Evolutionary conservation across 30 jellyfish, hydroid and myxozoan genomes (phyloP), one percentile per base, ranked within the genome.

Genomic region (Mastigias papua): DNA sequence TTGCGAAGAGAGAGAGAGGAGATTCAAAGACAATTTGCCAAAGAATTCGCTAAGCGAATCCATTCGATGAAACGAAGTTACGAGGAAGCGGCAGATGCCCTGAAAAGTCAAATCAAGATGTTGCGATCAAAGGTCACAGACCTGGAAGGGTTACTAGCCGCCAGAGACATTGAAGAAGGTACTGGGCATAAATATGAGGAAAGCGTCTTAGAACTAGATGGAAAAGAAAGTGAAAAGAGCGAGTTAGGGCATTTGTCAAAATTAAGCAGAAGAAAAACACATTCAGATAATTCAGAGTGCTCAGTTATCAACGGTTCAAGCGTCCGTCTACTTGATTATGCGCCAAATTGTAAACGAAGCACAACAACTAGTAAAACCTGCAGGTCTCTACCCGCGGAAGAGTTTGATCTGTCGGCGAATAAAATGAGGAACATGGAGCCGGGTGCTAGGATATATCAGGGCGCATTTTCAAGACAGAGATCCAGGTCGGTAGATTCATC

Each of bases 81-180:
- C 97, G 98, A 95, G 69, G 91, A 86, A 69, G 99, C 92, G 61
- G 87, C 89, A n/a, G 88, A 73, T 20, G 96, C 92, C 61, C 68
- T 95, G 64, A 90, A 85, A 69, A 76, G 60, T 15, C 90, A 87
- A 51, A 81, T 93, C 27, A 64, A 80, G 71, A 49, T 69, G n/a
- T 33, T 78, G 34, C 86, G 90, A 34, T 50, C 82, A 51, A 88
- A 78, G 71, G 78, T 88, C 46, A 58, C 73, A 11, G 92, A 67
- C 32, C 48, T 88, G 22, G 96, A 79, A 13, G 51, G 42, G 10
- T 23, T 68, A 63, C 33, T 79, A 6, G 48, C 26, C 23, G 83
- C 68, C 15, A 72, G 35, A 0, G n/a, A 28, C 21, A 15, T 21
- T 1, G 21, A 35, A 63, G 20, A 23, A 17, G 35, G 37, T n/a